Evolutionary conservation across 2,888 invertebrate species (phyloP).

Genomic region (Spodoptera littoralis): DNA sequence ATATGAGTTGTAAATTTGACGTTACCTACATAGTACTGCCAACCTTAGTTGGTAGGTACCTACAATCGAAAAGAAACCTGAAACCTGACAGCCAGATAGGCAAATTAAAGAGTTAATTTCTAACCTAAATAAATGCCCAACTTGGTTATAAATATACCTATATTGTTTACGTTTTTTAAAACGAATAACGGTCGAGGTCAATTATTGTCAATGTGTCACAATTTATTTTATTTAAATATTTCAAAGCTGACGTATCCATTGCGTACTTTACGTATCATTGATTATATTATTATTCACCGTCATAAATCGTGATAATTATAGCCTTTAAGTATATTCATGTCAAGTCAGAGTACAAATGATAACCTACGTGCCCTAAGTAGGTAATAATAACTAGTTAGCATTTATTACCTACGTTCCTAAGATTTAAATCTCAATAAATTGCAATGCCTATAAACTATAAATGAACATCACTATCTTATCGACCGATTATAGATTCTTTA

Average conservation of each 20-base stretch:
- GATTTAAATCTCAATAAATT: constrained; percentile 27
- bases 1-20: too few relatives aligned
- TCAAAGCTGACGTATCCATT: too few relatives aligned
- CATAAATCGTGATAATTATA: background rate
- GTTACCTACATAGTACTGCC: too few relatives aligned
- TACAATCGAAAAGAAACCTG: too few relatives aligned
- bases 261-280: background rate
- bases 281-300: constrained; percentile 1
- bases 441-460: constrained; percentile 14
- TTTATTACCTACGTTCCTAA: background rate
- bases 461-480: constrained; percentile 38
- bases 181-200: constrained; percentile 17
- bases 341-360: constrained; percentile 5
- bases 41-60: too few relatives aligned
- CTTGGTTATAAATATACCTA: too few relatives aligned
- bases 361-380: background rate
- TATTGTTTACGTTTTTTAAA: background rate
- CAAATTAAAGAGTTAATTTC: too few relatives aligned
- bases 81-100: too few relatives aligned
- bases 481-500: constrained; percentile 35
- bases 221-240: constrained; percentile 1
- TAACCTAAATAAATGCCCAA: too few relatives aligned
- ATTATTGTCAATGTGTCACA: constrained; percentile 1
- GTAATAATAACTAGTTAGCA: too few relatives aligned
- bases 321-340: background rate